Conservation (phyloP, 2,113 vertebrate species). For the Drymodes brunneopygia region DNA sequence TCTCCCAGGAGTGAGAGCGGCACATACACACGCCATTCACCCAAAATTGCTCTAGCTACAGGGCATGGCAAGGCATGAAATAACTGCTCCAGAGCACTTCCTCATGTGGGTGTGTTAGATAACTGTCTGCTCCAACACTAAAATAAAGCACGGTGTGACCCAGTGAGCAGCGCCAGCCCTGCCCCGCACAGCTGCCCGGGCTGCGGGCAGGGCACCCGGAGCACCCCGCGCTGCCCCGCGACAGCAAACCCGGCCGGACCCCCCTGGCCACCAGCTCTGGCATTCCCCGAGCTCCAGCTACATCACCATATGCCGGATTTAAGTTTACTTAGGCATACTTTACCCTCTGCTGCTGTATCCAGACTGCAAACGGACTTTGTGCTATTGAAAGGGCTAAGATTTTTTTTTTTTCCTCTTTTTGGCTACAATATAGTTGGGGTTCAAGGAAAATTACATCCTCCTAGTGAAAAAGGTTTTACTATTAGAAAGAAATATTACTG, state of each 20-base stretch:
- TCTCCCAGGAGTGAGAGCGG: slow-evolving; percentile 55
- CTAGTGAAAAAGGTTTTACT: background rate
- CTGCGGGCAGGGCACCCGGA: background rate
- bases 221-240: background rate
- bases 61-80: slow-evolving; percentile 78
- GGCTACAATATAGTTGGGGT: slow-evolving; percentile 6
- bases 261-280: background rate
- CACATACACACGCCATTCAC: slow-evolving; percentile 57
- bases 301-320: slow-evolving; percentile 30
- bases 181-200: slow-evolving; percentile 33
- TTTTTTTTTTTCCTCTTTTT: background rate
- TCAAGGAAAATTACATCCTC: slow-evolving; percentile 1
- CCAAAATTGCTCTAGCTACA: slow-evolving; percentile 74
- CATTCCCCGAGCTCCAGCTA: slow-evolving; percentile 36
- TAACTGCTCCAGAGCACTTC: slow-evolving; percentile 76
- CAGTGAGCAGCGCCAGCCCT: background rate
- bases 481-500: background rate
- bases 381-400: background rate
- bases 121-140: slow-evolving; percentile 73
- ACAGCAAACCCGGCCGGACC: background rate
- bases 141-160: slow-evolving; percentile 67
- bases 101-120: slow-evolving; percentile 77
- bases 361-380: slow-evolving; percentile 17
- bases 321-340: slow-evolving; percentile 63
- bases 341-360: slow-evolving; percentile 43